Base-by-base conservation (phyloP, 2,888 invertebrate genomes). In the Harpagoxenus sublaevis region DNA sequence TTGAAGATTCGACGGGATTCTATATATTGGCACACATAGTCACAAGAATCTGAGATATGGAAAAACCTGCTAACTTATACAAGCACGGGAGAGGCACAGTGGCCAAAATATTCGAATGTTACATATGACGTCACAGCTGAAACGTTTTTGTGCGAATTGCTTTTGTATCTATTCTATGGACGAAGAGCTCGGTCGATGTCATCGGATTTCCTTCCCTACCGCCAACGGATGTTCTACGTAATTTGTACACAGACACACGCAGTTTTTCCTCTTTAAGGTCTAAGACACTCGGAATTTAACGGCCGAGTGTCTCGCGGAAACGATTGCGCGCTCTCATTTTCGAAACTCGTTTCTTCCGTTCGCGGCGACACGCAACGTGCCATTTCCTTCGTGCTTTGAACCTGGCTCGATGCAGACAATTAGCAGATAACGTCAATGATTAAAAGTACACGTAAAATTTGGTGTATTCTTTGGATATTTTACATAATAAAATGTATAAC, bases 281-380 rank as follows among this genome's bases (percentile, higher is more conserved):
- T 18, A 35, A 62, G 15, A 45, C 35, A 55, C 45, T 66, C 35
- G 28, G 65, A n/a, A 39, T 35, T 65, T 73, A 53, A 53, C 23
- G 42, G 39, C 35, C 10, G 48, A 42, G 23, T 35, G 66, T 60
- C 60, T 60, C 66, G n/a, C 66, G 66, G 60, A 78, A 62, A 66
- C 23, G 66, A 57, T 79, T 31, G 60, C 57, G 62, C 45, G 35
- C 51, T 68, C 71, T 53, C 71, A 42, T 81, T 84, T 65, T 71
- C 71, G 79, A 84, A 84, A 84, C 71, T 51, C 48, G 70, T 73
- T 57, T 57, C 73, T 84, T 84, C 84, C 81, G 84, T 45, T 73
- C 55, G 48, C 57, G 53, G 42, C 51, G 45, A 53, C 68, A 62
- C 51, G 42, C 63, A 51, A 81, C 57, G 53, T 28, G 66, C 2